phyloP scores from a whole-genome alignment of 2,888 invertebrate species.

The Artemia sinica region DNA sequence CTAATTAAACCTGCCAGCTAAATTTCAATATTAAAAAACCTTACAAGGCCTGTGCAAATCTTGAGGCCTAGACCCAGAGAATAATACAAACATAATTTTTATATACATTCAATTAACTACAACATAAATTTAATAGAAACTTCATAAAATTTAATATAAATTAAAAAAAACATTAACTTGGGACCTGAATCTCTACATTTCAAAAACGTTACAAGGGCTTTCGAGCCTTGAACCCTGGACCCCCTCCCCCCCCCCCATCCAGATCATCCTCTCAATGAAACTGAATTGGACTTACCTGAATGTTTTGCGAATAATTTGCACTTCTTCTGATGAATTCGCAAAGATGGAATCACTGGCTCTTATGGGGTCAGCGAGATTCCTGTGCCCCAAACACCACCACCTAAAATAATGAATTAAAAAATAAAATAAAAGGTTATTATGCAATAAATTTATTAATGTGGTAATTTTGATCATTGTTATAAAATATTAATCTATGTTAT shows the following conservation, averaged over 20 bases:
- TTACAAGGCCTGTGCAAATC: background rate
- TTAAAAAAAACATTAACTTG: too few species aligned
- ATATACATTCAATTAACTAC: too few species aligned
- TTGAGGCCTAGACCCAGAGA: too few species aligned
- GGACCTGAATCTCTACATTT: too few species aligned
- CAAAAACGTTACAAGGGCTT: too few species aligned
- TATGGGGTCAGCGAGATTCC: slow-evolving; percentile 1
- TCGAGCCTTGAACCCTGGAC: background rate
- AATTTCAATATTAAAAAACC: background rate
- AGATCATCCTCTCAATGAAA: background rate
- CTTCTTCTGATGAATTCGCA: background rate
- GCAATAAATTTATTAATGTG: too few species aligned
- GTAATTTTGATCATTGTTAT: too few species aligned
- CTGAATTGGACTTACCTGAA: slow-evolving; percentile 2
- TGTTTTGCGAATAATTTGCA: background rate
- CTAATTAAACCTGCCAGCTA: background rate
- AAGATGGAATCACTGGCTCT: slow-evolving; percentile 7
- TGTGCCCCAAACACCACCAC: slow-evolving; percentile 4
- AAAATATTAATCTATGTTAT: too few species aligned
- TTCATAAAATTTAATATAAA: too few species aligned
- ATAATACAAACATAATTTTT: too few species aligned
- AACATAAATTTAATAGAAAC: too few species aligned
- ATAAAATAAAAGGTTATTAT: too few species aligned
- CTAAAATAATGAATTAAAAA: background rate
- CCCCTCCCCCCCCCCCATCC: background rate